These are phyloP conservation scores for Ischnura elegans DNA, from an alignment of 2,888 invertebrate species.

Conservation along the genomic window DNA sequence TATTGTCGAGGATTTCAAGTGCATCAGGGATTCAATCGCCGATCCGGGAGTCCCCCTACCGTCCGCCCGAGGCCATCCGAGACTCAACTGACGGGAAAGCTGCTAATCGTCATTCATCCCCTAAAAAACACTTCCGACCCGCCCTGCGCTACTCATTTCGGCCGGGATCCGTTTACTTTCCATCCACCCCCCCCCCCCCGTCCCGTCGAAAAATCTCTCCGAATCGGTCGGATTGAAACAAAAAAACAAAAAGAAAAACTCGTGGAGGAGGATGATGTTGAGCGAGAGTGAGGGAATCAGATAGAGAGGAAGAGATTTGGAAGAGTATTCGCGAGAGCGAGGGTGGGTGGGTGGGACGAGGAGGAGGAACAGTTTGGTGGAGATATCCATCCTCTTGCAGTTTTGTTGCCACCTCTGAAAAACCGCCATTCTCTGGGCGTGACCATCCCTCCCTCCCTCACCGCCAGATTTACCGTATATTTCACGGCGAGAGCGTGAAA, in stretches of 20 bases:
- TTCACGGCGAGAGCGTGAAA: constrained; percentile 66
- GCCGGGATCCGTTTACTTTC: constrained; percentile 24
- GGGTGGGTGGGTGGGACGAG: background rate
- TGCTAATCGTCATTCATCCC: constrained; percentile 37
- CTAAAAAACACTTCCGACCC: constrained; percentile 44
- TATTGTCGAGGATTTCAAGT: constrained; percentile 4
- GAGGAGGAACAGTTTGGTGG: constrained; percentile 24
- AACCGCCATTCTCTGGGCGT: constrained; percentile 45
- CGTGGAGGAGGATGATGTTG: background rate
- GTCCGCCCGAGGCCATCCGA: background rate
- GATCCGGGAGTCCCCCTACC: background rate
- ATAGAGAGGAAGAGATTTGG: background rate
- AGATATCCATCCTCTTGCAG: constrained; percentile 41
- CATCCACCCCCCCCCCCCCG: no score
- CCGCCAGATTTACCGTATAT: constrained; percentile 64
- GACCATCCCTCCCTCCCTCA: background rate
- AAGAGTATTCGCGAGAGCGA: background rate
- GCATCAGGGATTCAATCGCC: background rate
- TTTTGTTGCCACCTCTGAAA: constrained; percentile 48
- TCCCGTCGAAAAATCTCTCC: constrained; percentile 29
- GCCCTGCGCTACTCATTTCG: constrained; percentile 18
- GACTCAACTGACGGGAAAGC: constrained; percentile 43
- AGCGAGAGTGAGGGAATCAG: background rate
- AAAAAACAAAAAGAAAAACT: constrained; percentile 39
- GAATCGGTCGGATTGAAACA: background rate